Evolutionary conservation across 2,888 invertebrate species (phyloP).

Genomic region (Patella caerulea): DNA sequence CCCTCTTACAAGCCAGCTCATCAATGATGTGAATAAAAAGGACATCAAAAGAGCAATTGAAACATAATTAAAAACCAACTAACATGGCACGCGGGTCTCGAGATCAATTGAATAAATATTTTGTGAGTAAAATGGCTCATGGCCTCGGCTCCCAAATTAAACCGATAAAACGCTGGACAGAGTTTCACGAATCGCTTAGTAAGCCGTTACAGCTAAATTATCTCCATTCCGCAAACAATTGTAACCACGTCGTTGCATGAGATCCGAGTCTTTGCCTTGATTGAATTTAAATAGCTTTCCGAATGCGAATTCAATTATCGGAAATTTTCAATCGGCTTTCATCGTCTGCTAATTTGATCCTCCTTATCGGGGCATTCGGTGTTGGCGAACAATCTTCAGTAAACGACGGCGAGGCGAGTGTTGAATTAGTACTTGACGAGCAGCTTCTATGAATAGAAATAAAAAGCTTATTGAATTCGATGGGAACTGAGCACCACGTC

Average conservation of each 20-base stretch:
- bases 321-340: slow-evolving; percentile 21
- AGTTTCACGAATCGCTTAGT: slow-evolving; percentile 2
- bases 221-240: slow-evolving; percentile 20
- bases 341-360: slow-evolving; percentile 21
- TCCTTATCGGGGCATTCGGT: neutral
- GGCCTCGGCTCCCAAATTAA: slow-evolving; percentile 9
- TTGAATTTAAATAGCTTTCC: slow-evolving; percentile 28
- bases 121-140: slow-evolving; percentile 26
- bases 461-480: slow-evolving; percentile 13
- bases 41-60: slow-evolving; percentile 25
- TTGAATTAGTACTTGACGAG: slow-evolving; percentile 9
- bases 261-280: slow-evolving; percentile 22
- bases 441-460: neutral
- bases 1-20: too few relatives aligned
- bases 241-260: slow-evolving; percentile 16
- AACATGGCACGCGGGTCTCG: slow-evolving; percentile 13
- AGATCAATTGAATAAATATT: slow-evolving; percentile 29
- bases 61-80: slow-evolving; percentile 29
- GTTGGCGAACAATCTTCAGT: neutral
- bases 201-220: slow-evolving; percentile 18
- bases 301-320: slow-evolving; percentile 28
- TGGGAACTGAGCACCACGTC: slow-evolving; percentile 2
- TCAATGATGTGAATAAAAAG: neutral
- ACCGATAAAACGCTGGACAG: neutral
- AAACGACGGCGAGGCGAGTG: neutral